Percentiles rank a stretch among this genome's conserved stretches.
phyloP scores from a whole-genome alignment of 2,888 invertebrate species.

The Scaptodrosophila latifasciaeformis region DNA sequence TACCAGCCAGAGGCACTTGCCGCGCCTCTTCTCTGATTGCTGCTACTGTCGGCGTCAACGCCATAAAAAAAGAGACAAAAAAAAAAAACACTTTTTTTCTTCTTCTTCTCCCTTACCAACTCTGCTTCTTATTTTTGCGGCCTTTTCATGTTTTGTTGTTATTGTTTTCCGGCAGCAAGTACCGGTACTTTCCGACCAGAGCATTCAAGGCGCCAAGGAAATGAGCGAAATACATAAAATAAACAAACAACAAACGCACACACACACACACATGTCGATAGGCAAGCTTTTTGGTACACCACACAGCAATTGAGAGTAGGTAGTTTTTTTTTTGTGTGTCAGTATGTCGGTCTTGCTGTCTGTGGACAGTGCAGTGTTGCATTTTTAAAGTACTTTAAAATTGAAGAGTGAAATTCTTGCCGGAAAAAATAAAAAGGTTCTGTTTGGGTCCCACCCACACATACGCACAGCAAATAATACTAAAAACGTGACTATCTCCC shows the following conservation, averaged over 20 bases:
- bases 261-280: not conserved
- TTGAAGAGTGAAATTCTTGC: too few species aligned
- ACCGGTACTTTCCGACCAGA: slow-evolving; percentile 28
- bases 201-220: slow-evolving; percentile 12
- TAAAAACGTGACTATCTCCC: slow-evolving; percentile 16
- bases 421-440: slow-evolving; percentile 28
- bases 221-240: slow-evolving; percentile 29
- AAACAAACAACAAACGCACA: too few species aligned
- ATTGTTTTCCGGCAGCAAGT: slow-evolving; percentile 51
- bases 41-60: too few species aligned
- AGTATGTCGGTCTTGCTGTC: slow-evolving; percentile 37
- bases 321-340: slow-evolving; percentile 51
- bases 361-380: slow-evolving; percentile 11
- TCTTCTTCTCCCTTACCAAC: slow-evolving; percentile 24
- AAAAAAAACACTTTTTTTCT: too few species aligned
- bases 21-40: slow-evolving; percentile 25
- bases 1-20: slow-evolving; percentile 10
- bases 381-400: too few species aligned
- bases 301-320: too few species aligned
- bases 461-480: slow-evolving; percentile 11
- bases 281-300: too few species aligned
- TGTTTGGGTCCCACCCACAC: slow-evolving; percentile 15
- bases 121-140: slow-evolving; percentile 25
- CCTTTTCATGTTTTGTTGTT: slow-evolving; percentile 53
- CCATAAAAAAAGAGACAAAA: not conserved